Base-by-base conservation (phyloP, 2,888 invertebrate species). In the Troides oblongomaculatus region DNA sequence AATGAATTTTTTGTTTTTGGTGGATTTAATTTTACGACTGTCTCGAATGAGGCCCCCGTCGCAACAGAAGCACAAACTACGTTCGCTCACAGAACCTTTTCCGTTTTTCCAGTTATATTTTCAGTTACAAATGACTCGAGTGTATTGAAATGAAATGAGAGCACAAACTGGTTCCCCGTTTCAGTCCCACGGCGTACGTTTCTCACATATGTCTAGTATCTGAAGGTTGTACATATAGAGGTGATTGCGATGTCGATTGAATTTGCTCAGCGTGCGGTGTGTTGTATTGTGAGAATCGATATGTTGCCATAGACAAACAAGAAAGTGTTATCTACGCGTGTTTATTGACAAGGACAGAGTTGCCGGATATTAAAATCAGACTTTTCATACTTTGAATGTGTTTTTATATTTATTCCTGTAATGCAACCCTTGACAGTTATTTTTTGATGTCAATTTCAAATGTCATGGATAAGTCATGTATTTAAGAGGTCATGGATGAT, bases 341-440 rank as follows among this genome's bases (percentile, higher is more conserved):
- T 87, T 86, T 86, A 88, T 85, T 84, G 75, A 81, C 78, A 81
- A 77, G 74, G 80, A 80, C 80, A 79, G 84, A 79, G 78, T 82
- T 82, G 81, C 81, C 84, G 62, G 81, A 82, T 81, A 87, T 84
- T 85, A 89, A 90, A 88, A 90, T 89, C 88, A 85, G 84, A 87
- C 82, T 89, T 91, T 90, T 84, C 87, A 86, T 85, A 85, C 84
- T 85, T 86, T 82, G 79, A 74, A 81, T 78, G 74, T 79, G 81
- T 81, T 81, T 83, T 85, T 78, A 46, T 67, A 50, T 50, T 56
- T 25, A 12, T n/a, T 23, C 62, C 62, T 6, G 39, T 43, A 53
- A 53, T 12, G 8, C 8, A n/a, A n/a, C 6, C 53, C n/a, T 53
- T 53, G 53, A 46, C 14, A 12, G 14, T 46, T 46, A 12, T 46